Evolutionary conservation across 2,797 vertebrate species (phyloP).

Genomic region (Picus viridis): DNA sequence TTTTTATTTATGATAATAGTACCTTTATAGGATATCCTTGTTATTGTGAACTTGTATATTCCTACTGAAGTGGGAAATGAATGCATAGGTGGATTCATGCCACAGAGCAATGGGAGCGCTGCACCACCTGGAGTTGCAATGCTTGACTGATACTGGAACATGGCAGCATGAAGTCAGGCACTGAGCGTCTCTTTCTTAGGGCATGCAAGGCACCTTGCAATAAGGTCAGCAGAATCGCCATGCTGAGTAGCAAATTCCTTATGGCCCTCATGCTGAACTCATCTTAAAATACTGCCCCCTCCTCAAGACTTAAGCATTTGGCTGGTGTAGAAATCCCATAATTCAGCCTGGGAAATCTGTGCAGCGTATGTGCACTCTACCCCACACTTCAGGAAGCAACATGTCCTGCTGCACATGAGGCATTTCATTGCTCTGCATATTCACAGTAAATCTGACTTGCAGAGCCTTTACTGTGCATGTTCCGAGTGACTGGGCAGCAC

Average conservation of each 20-base stretch:
- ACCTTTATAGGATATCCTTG: neutral
- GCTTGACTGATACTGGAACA: neutral
- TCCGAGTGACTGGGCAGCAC: constrained; percentile 52
- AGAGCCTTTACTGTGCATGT: neutral
- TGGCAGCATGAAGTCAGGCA: neutral
- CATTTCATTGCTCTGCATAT: constrained; percentile 28
- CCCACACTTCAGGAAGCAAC: constrained; percentile 53
- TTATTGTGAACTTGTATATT: neutral
- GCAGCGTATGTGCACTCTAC: constrained; percentile 52
- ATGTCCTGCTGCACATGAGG: constrained; percentile 51
- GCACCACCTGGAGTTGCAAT: neutral
- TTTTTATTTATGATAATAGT: neutral
- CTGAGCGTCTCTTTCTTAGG: neutral
- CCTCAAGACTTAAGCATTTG: neutral
- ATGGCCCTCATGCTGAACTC: neutral
- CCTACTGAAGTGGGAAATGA: neutral
- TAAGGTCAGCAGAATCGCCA: neutral
- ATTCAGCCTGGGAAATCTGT: constrained; percentile 53
- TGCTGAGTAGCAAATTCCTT: neutral
- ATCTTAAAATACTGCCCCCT: neutral
- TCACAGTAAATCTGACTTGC: constrained; percentile 52
- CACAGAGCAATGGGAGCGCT: neutral
- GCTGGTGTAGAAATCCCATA: neutral
- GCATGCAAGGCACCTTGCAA: neutral
- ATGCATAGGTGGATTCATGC: neutral